Percentiles rank a stretch among this genome's conserved stretches.
Evolutionary conservation across 2,797 vertebrate species (phyloP).

Genomic region (Scolopax bukidnonensis): DNA sequence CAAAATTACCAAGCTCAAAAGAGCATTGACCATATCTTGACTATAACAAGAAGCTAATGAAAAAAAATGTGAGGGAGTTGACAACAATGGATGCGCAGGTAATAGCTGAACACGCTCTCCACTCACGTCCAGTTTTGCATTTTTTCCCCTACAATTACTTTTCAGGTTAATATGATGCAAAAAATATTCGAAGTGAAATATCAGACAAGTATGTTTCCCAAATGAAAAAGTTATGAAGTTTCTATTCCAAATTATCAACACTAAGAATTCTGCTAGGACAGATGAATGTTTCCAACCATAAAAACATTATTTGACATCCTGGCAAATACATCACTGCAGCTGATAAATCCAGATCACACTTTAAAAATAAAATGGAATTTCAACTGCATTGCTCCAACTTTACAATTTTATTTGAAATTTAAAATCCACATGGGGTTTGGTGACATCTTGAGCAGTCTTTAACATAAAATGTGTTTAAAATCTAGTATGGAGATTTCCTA

Average conservation of each 20-base stretch:
- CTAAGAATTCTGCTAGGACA: neutral
- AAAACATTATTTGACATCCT: neutral
- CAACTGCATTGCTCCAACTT: neutral
- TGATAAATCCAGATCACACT: neutral
- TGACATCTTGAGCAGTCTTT: neutral
- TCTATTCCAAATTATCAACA: neutral
- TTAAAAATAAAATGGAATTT: neutral
- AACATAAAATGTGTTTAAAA: neutral
- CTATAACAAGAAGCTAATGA: slow-evolving; percentile 32
- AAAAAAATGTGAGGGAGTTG: neutral
- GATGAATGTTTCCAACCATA: neutral
- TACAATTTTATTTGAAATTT: neutral
- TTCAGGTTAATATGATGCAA: neutral
- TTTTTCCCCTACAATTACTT: neutral
- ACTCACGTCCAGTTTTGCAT: accelerated
- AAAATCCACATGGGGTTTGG: neutral
- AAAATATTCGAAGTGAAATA: neutral
- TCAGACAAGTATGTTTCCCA: neutral
- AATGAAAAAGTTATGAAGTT: neutral
- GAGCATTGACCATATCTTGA: slow-evolving; percentile 16
- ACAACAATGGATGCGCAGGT: neutral
- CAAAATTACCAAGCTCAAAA: slow-evolving; percentile 43
- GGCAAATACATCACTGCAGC: neutral
- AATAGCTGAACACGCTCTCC: neutral
- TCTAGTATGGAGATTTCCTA: neutral